Evolutionary conservation across 1,140 invertebrate genomes (phyloP), one percentile per base, ranked within the genome.

Genomic region (Trichonephila inaurata): DNA sequence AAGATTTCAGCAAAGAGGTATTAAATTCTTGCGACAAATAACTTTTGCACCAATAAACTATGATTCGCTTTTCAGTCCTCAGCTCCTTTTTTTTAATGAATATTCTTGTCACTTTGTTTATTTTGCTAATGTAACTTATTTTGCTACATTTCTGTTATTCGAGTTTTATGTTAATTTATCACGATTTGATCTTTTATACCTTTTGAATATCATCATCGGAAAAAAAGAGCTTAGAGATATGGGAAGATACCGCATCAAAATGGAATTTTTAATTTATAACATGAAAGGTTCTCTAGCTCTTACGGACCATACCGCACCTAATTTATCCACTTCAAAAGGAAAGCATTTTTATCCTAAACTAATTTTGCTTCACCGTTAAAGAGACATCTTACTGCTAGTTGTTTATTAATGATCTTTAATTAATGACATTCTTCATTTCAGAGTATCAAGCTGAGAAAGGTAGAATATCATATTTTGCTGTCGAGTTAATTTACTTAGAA

Each of bases 321-420:
- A 85, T 60, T 85, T 61, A 85, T 85, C 82, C 82, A 2, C 82
- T n/a, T 85, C 82, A 85, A 85, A 85, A 58, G 19, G 82, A 85
- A 60, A 60, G 82, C 12, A 58, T 85, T 85, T 85, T 85, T 58
- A 44, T 16, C 51, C 51, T 24, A 24, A 60, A 60, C 18, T 60
- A 60, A 85, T 60, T 85, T 60, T 58, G 19, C n/a, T 60, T 14
- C 19, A 24, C 21, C 51, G 12, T 61, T 85, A 60, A 85, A 24
- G 51, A 85, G 82, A 85, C 44, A 58, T 85, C 51, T 24, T 85
- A 85, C 21, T 24, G 82, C 82, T 60, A n/a, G 82, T 60, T 60
- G 82, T 85, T 85, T 85, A 85, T 85, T 85, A 85, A 85, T 85
- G 82, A 60, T 61, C 82, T 85, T 85, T 82, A 60, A 85, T 85